phyloP scores from a whole-genome alignment of 2,888 invertebrate species.

The Ernsta delagoae region DNA sequence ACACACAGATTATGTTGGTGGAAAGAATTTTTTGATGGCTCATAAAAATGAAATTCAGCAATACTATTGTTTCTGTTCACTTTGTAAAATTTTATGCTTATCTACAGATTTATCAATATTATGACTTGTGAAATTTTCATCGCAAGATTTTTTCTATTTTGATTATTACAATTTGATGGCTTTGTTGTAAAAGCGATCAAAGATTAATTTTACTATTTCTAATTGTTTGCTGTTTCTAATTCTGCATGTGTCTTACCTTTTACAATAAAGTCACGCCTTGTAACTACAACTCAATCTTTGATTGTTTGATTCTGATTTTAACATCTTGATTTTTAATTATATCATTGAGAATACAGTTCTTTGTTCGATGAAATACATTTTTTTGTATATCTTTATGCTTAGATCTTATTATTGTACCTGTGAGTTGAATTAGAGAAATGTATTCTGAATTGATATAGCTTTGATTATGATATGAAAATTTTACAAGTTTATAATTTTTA shows the following conservation, averaged over 20 bases:
- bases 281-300: constrained; percentile 46
- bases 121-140: constrained; percentile 7
- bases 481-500: too few relatives aligned
- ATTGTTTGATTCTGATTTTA: constrained; percentile 26
- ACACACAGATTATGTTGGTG: not conserved
- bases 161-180: constrained; percentile 54
- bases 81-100: not conserved
- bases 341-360: constrained; percentile 46
- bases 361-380: constrained; percentile 40
- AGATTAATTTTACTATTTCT: too few relatives aligned
- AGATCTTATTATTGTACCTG: constrained; percentile 47
- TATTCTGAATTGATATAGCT: constrained; percentile 14
- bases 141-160: not conserved
- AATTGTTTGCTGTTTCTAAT: constrained; percentile 39
- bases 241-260: constrained; percentile 59
- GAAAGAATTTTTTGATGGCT: not conserved
- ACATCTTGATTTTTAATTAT: constrained; percentile 30
- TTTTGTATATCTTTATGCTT: constrained; percentile 41
- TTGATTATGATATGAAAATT: constrained; percentile 3
- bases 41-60: constrained; percentile 46
- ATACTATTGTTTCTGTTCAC: constrained; percentile 24
- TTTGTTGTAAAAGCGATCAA: too few relatives aligned
- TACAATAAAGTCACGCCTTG: constrained; percentile 58
- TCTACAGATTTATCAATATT: not conserved
- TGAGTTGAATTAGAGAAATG: constrained; percentile 42